Percentiles rank a stretch among this genome's conserved stretches.
Evolutionary conservation across 2,113 vertebrate species (phyloP).

Genomic region (Astur gentilis): DNA sequence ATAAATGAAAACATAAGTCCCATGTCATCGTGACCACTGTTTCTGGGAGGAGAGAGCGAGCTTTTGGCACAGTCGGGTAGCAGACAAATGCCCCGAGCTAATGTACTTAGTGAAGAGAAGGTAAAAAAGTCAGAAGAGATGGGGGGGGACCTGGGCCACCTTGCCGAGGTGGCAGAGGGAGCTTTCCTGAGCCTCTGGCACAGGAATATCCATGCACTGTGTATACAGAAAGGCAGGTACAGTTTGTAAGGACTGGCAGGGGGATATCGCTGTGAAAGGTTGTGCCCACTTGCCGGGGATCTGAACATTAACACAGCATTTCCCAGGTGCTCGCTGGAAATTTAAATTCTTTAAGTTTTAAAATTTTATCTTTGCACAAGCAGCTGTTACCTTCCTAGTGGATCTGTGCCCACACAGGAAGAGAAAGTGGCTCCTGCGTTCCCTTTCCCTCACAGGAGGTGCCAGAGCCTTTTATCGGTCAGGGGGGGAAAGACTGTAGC

Average conservation of each 20-base stretch:
- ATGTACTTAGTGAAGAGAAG: background rate
- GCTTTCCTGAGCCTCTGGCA: background rate
- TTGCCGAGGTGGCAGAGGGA: background rate
- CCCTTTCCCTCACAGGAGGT: background rate
- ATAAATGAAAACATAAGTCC: background rate
- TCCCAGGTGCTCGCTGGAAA: background rate
- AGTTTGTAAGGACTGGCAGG: background rate
- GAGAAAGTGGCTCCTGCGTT: background rate
- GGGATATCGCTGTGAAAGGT: background rate
- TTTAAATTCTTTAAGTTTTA: background rate
- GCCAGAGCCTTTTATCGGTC: background rate
- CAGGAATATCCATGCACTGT: fast-evolving
- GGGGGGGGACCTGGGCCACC: background rate
- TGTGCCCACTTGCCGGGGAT: background rate
- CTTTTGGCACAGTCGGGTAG: conserved; percentile 8
- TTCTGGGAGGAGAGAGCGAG: background rate
- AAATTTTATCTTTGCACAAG: background rate
- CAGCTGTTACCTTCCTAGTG: background rate
- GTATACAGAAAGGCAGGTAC: background rate
- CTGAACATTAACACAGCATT: background rate
- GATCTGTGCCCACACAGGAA: background rate
- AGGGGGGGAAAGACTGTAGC: background rate
- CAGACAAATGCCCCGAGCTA: background rate
- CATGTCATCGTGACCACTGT: background rate
- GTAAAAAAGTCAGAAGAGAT: background rate